Conservation (phyloP, 2,113 vertebrate genomes). For the Xiphias gladius region DNA sequence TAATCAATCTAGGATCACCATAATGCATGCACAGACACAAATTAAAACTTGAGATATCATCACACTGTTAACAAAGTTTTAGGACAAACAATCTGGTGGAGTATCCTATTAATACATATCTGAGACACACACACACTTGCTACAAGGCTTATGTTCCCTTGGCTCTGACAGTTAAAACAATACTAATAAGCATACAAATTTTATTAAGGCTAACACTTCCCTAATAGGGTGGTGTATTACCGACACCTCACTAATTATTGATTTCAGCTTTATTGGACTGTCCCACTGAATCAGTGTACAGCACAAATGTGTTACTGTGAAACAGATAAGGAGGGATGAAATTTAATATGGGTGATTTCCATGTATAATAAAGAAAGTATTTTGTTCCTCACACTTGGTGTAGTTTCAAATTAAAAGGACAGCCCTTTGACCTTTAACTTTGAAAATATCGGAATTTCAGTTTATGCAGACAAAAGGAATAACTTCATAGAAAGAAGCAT, state of each 20-base stretch:
- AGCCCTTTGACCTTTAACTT: neutral
- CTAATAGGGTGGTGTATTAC: conserved; percentile 35
- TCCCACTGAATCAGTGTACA: conserved; percentile 3
- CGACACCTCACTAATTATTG: conserved; percentile 32
- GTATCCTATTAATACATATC: conserved; percentile 41
- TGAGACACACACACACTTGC: conserved; percentile 19
- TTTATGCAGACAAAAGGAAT: neutral
- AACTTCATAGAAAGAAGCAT: neutral
- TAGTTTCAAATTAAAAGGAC: neutral
- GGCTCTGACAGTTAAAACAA: conserved; percentile 48
- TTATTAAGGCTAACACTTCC: conserved; percentile 20
- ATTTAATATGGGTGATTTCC: neutral
- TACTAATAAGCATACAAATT: conserved; percentile 47
- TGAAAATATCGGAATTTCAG: neutral
- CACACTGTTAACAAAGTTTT: conserved; percentile 52
- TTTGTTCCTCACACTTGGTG: neutral
- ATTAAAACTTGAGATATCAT: conserved; percentile 46
- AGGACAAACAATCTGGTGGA: conserved; percentile 50
- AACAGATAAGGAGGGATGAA: neutral
- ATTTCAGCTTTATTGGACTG: conserved; percentile 2
- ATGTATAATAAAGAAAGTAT: neutral
- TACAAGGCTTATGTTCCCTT: conserved; percentile 34
- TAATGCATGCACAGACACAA: conserved; percentile 48
- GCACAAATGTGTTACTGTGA: conserved; percentile 2
- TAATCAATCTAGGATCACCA: conserved; percentile 38